Percentiles rank a stretch among this genome's conserved stretches.
Conservation (phyloP, 1,140 invertebrate genomes). For the Drosophila guanche region DNA sequence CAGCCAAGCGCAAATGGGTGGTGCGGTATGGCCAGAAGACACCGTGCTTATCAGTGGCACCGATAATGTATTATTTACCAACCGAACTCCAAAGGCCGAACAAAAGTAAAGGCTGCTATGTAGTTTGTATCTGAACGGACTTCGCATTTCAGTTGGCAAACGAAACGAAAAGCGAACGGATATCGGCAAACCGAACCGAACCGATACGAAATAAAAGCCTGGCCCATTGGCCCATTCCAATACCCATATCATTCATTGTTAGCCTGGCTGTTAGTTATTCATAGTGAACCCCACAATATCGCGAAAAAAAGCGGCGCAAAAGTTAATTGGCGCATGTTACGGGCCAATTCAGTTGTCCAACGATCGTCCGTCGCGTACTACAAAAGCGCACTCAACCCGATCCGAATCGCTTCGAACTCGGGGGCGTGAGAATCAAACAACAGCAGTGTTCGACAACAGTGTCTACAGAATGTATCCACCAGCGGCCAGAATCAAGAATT, state of each 20-base stretch:
- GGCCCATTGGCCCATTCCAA: slow-evolving; percentile 30
- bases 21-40: neutral
- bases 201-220: slow-evolving; percentile 40
- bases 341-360: slow-evolving; percentile 53
- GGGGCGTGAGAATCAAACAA: slow-evolving; percentile 31
- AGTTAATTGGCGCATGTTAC: slow-evolving; percentile 66
- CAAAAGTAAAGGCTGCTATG: slow-evolving; percentile 43
- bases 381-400: slow-evolving; percentile 53
- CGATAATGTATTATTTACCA: slow-evolving; percentile 64
- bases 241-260: slow-evolving; percentile 11
- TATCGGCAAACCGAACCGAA: slow-evolving; percentile 36
- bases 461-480: slow-evolving; percentile 53
- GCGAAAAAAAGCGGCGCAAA: slow-evolving; percentile 32
- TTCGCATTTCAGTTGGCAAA: slow-evolving; percentile 62
- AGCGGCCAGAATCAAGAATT: slow-evolving; percentile 54
- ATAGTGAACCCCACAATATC: slow-evolving; percentile 59
- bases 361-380: slow-evolving; percentile 39
- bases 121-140: slow-evolving; percentile 49
- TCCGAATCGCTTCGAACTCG: slow-evolving; percentile 16
- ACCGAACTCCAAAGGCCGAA: slow-evolving; percentile 20
- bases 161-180: slow-evolving; percentile 76
- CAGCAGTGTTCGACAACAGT: slow-evolving; percentile 10
- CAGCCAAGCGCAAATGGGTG: slow-evolving; percentile 4
- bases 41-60: slow-evolving; percentile 53
- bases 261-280: slow-evolving; percentile 32